phyloP scores from a whole-genome alignment of 2,113 vertebrate species.

The Odontesthes bonariensis region DNA sequence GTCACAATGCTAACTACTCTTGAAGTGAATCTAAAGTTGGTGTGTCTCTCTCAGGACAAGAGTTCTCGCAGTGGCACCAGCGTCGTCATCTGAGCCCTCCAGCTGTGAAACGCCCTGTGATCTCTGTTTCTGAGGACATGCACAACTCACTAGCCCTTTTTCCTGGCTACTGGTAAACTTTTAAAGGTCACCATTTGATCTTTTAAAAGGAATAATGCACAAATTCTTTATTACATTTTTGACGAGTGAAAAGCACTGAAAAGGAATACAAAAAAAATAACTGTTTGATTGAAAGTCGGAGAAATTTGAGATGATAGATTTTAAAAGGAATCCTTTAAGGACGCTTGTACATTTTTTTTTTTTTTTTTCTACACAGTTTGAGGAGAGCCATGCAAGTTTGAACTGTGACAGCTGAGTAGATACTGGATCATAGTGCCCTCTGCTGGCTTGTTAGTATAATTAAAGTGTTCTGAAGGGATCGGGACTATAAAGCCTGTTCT shows the following conservation, averaged over 20 bases:
- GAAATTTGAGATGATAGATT: not conserved
- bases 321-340: not conserved
- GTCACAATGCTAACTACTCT: not conserved
- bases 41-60: conserved; percentile 86
- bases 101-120: conserved; percentile 50
- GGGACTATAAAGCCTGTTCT: not conserved
- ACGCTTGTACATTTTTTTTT: not conserved
- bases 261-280: conserved; percentile 1
- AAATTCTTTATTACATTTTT: not conserved
- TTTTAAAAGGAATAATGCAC: conserved; percentile 1
- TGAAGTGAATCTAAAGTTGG: conserved; percentile 64
- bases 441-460: conserved; percentile 28
- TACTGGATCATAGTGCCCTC: not conserved
- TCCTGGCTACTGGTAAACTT: conserved; percentile 24
- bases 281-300: conserved; percentile 2
- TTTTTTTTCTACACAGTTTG: not conserved
- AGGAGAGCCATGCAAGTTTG: not conserved
- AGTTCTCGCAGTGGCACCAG: conserved; percentile 91
- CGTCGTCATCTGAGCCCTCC: conserved; percentile 86
- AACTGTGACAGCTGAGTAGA: not conserved
- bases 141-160: conserved; percentile 33
- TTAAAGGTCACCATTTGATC: conserved; percentile 2
- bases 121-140: conserved; percentile 44
- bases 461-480: not conserved
- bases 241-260: not conserved